phyloP scores from a whole-genome alignment of 1,140 invertebrate genomes.

The Latrodectus geometricus region DNA sequence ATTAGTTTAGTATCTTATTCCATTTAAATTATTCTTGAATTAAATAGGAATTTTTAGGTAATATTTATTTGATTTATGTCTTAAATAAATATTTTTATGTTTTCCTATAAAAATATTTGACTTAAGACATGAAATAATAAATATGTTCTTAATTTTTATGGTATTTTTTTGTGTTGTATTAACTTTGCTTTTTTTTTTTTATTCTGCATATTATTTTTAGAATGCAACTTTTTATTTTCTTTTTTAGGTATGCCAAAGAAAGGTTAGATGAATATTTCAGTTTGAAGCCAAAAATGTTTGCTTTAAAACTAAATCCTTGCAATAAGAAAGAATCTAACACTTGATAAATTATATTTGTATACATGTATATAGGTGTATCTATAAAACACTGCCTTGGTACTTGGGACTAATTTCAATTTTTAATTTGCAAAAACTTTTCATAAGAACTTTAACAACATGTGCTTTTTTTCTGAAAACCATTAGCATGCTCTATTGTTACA shows the following conservation, averaged over 20 bases:
- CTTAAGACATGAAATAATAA: not conserved
- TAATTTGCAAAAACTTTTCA: not conserved
- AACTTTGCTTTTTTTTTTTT: not conserved
- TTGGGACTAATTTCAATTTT: constrained; percentile 17
- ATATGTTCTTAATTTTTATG: not conserved
- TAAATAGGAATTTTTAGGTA: not conserved
- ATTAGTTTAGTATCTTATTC: too few species aligned
- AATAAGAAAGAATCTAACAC: not conserved
- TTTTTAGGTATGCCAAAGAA: constrained; percentile 66
- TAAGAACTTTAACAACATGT: not conserved
- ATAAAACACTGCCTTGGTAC: constrained; percentile 1
- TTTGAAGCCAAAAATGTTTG: constrained; percentile 66
- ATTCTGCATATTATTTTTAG: not conserved
- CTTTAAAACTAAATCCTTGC: constrained; percentile 8
- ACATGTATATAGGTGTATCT: not conserved
- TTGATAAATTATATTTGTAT: not conserved
- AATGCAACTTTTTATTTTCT: not conserved
- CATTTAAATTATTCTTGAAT: not conserved
- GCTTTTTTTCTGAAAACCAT: not conserved
- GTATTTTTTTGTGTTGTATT: not conserved
- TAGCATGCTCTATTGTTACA: not conserved
- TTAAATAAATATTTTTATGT: not conserved
- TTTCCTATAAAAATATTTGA: not conserved
- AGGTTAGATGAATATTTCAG: constrained; percentile 67
- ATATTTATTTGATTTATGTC: not conserved